These are phyloP conservation scores for Chelmon rostratus DNA, from an alignment of 2,797 vertebrate genomes.

Conservation along the genomic window DNA sequence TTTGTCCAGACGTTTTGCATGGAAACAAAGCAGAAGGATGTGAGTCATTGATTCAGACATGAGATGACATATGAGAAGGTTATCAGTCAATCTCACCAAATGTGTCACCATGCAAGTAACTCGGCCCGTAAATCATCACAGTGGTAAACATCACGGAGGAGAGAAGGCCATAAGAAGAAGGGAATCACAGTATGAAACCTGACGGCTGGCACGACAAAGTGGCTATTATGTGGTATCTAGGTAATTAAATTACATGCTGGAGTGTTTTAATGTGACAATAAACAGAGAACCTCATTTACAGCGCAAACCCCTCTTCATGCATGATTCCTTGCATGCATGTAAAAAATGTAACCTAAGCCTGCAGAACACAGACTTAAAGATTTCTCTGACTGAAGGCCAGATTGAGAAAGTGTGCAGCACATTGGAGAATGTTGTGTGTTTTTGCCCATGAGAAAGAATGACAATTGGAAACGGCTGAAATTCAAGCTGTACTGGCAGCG, in stretches of 20 bases:
- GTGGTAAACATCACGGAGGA: not conserved
- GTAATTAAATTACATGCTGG: not conserved
- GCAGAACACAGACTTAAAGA: slow-evolving; percentile 30
- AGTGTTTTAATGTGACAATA: slow-evolving; percentile 34
- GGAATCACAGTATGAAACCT: not conserved
- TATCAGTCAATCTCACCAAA: slow-evolving; percentile 12
- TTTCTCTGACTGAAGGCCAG: slow-evolving; percentile 27
- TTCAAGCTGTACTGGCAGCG: slow-evolving; percentile 66
- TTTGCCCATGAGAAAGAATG: slow-evolving; percentile 64
- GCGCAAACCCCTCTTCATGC: slow-evolving; percentile 29
- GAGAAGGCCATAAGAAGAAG: not conserved
- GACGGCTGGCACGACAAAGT: not conserved
- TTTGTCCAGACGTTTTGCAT: not conserved
- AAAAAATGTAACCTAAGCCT: slow-evolving; percentile 16
- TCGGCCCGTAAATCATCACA: slow-evolving; percentile 5
- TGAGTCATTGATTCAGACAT: slow-evolving; percentile 29
- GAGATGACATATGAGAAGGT: slow-evolving; percentile 29
- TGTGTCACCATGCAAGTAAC: not conserved
- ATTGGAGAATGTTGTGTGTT: slow-evolving; percentile 44
- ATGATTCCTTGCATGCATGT: slow-evolving; percentile 43
- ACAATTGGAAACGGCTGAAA: slow-evolving; percentile 79
- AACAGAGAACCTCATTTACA: slow-evolving; percentile 15
- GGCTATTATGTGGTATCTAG: not conserved
- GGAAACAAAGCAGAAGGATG: slow-evolving; percentile 24
- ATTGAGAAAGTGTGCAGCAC: slow-evolving; percentile 49